Conservation (phyloP, 2,113 vertebrate genomes). For the Gavialis gangeticus region DNA sequence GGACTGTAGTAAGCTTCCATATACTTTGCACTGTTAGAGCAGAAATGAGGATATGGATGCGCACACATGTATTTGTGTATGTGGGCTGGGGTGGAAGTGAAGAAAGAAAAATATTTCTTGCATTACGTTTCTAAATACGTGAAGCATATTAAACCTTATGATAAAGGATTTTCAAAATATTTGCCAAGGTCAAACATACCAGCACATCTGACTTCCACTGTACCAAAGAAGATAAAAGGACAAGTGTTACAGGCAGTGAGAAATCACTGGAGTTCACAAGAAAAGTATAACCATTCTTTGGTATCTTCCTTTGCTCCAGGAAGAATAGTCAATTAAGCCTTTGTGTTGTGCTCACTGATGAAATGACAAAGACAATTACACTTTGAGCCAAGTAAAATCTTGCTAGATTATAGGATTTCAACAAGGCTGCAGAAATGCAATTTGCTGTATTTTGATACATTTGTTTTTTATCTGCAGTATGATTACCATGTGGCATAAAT, state of each 20-base stretch:
- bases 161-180: slow-evolving; percentile 26
- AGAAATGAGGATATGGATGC: background rate
- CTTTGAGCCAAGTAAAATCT: slow-evolving; percentile 45
- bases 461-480: background rate
- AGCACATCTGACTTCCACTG: background rate
- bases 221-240: background rate
- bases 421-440: slow-evolving; percentile 14
- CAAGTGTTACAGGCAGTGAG: background rate
- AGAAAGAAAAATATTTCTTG: background rate
- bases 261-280: background rate
- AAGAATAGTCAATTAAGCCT: slow-evolving; percentile 38
- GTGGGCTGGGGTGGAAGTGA: background rate
- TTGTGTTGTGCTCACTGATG: slow-evolving; percentile 19
- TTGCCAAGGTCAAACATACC: background rate
- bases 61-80: background rate
- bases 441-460: background rate
- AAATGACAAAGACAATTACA: background rate
- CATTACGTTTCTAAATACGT: background rate
- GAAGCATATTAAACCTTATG: background rate
- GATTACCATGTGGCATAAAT: background rate
- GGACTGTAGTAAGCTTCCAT: too few species aligned
- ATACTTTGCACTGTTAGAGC: background rate
- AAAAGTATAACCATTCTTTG: slow-evolving; percentile 31
- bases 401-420: slow-evolving; percentile 39
- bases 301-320: slow-evolving; percentile 37